phyloP scores from a whole-genome alignment of 2,113 vertebrate species.

The Ictalurus punctatus region DNA sequence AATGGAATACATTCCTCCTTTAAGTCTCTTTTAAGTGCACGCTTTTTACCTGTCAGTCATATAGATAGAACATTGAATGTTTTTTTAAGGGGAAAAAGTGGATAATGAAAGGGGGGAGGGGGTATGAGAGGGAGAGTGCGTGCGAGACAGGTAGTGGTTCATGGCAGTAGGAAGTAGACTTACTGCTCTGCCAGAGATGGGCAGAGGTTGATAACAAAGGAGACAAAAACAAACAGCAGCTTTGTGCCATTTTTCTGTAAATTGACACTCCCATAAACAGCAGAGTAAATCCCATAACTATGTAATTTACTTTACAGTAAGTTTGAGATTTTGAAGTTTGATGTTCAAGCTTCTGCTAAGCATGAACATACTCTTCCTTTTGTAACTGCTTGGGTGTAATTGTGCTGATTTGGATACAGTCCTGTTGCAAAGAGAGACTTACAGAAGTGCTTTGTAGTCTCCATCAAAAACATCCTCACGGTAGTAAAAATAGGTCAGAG shows the following conservation, averaged over 20 bases:
- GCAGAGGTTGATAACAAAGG: slow-evolving; percentile 64
- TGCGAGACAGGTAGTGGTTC: background rate
- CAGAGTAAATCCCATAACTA: background rate
- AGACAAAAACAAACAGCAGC: slow-evolving; percentile 54
- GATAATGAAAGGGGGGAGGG: background rate
- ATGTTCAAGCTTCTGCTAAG: background rate
- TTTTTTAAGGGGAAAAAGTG: background rate
- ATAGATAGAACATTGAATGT: slow-evolving; percentile 3
- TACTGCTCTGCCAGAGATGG: slow-evolving; percentile 64
- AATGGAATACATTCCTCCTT: slow-evolving; percentile 5
- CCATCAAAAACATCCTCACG: background rate
- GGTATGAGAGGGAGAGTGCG: background rate
- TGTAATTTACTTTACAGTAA: background rate
- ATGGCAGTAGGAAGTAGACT: slow-evolving; percentile 66
- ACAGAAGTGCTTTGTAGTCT: background rate
- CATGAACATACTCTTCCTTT: background rate
- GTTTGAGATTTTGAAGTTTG: background rate
- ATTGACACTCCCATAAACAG: slow-evolving; percentile 12
- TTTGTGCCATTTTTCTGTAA: slow-evolving; percentile 46
- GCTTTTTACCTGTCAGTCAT: background rate
- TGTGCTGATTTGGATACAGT: background rate
- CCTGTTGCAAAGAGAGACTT: background rate
- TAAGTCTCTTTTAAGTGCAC: slow-evolving; percentile 1
- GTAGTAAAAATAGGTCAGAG: background rate
- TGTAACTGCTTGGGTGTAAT: background rate